These are phyloP conservation scores for Zhengitettix transpicula DNA, from an alignment of 2,888 invertebrate genomes.

Conservation along the genomic window DNA sequence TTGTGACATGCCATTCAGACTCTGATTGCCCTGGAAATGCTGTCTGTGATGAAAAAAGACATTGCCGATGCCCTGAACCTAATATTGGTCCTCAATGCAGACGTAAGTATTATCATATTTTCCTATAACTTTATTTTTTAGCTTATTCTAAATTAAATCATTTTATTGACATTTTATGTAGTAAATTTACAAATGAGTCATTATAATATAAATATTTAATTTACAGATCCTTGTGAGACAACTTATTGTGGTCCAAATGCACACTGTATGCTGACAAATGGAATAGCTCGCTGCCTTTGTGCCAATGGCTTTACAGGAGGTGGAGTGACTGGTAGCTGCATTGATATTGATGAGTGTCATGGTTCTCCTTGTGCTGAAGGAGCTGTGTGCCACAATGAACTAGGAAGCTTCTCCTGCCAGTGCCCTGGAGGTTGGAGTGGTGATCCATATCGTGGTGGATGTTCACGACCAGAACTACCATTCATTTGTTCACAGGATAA, in stretches of 20 bases:
- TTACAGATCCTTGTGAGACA: constrained; percentile 75
- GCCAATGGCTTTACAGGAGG: constrained; percentile 63
- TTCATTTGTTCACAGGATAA: constrained; percentile 54
- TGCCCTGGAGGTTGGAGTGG: constrained; percentile 58
- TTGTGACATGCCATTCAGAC: constrained; percentile 57
- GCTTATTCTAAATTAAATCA: too few relatives aligned
- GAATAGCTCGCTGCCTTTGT: constrained; percentile 70
- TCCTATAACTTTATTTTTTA: too few relatives aligned
- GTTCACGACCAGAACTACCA: constrained; percentile 43
- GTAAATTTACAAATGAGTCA: too few relatives aligned
- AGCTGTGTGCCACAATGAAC: constrained; percentile 77
- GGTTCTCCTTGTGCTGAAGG: constrained; percentile 66
- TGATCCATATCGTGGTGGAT: constrained; percentile 65
- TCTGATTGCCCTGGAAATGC: constrained; percentile 81
- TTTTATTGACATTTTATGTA: too few relatives aligned
- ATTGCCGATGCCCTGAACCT: constrained; percentile 79
- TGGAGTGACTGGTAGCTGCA: constrained; percentile 45
- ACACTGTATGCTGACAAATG: constrained; percentile 71
- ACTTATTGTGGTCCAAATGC: constrained; percentile 72
- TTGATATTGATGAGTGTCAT: constrained; percentile 78
- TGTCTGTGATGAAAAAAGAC: constrained; percentile 56
- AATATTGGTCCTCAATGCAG: constrained; percentile 83
- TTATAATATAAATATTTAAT: too few relatives aligned
- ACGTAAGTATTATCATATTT: constrained; percentile 43
- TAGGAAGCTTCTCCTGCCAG: constrained; percentile 72